A percentile compares a stretch with the other conserved stretches of the same genome.
phyloP scores from a whole-genome alignment of 1,140 invertebrate species.

The Caenorhabditis latens region DNA sequence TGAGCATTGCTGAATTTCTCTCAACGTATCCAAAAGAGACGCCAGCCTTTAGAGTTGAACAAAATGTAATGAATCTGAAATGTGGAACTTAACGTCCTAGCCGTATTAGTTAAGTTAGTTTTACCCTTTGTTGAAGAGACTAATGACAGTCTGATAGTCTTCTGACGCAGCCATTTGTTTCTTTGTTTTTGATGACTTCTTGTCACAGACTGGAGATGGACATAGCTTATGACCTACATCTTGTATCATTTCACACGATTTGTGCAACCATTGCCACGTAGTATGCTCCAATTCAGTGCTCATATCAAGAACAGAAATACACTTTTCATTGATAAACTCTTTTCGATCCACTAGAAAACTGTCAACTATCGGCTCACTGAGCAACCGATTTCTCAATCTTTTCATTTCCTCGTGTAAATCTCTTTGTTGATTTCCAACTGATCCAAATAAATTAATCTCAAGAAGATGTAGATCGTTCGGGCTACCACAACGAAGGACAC shows the following conservation, averaged over 20 bases:
- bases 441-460: conserved; percentile 42
- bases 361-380: conserved; percentile 43
- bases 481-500: background rate
- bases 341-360: conserved; percentile 46
- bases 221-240: conserved; percentile 67
- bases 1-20: conserved; percentile 40
- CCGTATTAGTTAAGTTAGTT: background rate
- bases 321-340: conserved; percentile 64
- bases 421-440: conserved; percentile 8
- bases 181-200: conserved; percentile 66
- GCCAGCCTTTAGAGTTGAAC: conserved; percentile 7
- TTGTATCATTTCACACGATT: conserved; percentile 54
- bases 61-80: conserved; percentile 33
- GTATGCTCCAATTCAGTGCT: conserved; percentile 62
- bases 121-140: conserved; percentile 66
- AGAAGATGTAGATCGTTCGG: conserved; percentile 22
- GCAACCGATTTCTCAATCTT: conserved; percentile 55
- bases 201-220: conserved; percentile 64
- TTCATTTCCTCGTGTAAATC: conserved; percentile 50
- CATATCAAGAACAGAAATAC: conserved; percentile 64
- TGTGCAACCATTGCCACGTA: conserved; percentile 66
- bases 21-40: background rate
- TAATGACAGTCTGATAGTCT: conserved; percentile 67
- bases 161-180: conserved; percentile 66
- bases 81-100: background rate